Evolutionary conservation across 2,888 invertebrate species (phyloP), one percentile per base, ranked within the genome.

Genomic region (Diarsia dahlii): DNA sequence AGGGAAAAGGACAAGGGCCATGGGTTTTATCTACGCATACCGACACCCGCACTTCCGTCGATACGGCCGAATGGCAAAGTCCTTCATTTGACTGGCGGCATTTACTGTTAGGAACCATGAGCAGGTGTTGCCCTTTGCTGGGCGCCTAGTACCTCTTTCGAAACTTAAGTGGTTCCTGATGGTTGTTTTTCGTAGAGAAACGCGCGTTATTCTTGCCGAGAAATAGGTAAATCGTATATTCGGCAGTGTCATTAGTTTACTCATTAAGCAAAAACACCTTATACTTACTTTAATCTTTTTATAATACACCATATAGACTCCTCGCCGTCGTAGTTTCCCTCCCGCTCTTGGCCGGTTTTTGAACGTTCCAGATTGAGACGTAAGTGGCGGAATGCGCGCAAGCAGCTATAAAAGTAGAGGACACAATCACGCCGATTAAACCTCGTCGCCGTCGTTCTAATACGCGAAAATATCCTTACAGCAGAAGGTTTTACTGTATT

Each of bases 301-400:
- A 28, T 28, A 28, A 28, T 28, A 54, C 13, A 48, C 34, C 28
- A 1, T 58, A 58, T 70, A n/a, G 23, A 74, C 6, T 74, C 58
- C 13, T 15, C 15, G 56, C 39, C 18, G 18, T 72, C 50, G 58
- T 28, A 5, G 48, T n/a, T 65, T 52, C 54, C 58, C 69, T 52
- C 70, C 46, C 58, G 66, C 50, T 63, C 69, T 63, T 77, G 71
- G 70, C 75, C 70, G 75, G 73, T 79, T 81, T 81, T 75, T 71
- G 60, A 76, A 72, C 63, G 74, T 68, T 69, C 69, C 72, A 80
- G 77, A 87, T 88, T 84, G 82, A 87, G 73, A 67, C 64, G 80
- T 82, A 76, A 76, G 70, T 76, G 75, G 56, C 77, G 80, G 89
- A 88, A 87, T 88, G 85, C 77, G 72, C 64, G 46, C 78, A 73